A percentile compares a stretch with the other conserved stretches of the same genome.
Evolutionary conservation across 2,113 vertebrate genomes (phyloP).

Genomic region (Jacana jacana): DNA sequence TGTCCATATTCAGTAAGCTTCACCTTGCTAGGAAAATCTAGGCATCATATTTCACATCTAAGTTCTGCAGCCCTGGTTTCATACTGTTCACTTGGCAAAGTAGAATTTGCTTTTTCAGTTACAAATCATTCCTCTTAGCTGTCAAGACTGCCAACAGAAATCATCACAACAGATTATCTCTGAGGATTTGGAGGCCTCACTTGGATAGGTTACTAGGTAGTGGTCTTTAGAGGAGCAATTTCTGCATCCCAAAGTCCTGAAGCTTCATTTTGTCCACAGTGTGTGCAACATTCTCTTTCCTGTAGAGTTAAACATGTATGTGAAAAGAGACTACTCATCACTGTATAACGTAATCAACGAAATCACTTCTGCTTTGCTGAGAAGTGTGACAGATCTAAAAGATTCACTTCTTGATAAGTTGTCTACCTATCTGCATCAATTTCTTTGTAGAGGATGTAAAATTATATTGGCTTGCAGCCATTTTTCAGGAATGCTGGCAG

Average conservation of each 20-base stretch:
- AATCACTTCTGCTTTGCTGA: background rate
- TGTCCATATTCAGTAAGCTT: background rate
- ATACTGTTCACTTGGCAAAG: background rate
- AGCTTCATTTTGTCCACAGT: background rate
- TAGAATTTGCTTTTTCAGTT: background rate
- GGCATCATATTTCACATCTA: background rate
- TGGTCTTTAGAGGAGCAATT: background rate
- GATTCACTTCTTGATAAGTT: background rate
- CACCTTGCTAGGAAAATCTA: background rate
- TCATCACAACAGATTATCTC: background rate
- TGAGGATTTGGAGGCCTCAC: background rate
- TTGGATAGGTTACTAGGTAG: background rate
- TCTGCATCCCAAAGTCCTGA: background rate
- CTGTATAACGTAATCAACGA: background rate
- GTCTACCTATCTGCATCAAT: background rate
- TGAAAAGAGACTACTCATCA: background rate
- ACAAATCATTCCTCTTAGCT: background rate
- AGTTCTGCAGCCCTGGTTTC: background rate
- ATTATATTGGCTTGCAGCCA: background rate
- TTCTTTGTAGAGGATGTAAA: background rate
- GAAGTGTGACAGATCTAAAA: background rate
- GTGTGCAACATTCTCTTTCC: background rate
- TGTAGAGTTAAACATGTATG: background rate
- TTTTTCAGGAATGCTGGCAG: background rate
- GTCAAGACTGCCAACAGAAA: background rate